phyloP scores from a whole-genome alignment of 2,797 vertebrate species.

The Crocidura indochinensis region DNA sequence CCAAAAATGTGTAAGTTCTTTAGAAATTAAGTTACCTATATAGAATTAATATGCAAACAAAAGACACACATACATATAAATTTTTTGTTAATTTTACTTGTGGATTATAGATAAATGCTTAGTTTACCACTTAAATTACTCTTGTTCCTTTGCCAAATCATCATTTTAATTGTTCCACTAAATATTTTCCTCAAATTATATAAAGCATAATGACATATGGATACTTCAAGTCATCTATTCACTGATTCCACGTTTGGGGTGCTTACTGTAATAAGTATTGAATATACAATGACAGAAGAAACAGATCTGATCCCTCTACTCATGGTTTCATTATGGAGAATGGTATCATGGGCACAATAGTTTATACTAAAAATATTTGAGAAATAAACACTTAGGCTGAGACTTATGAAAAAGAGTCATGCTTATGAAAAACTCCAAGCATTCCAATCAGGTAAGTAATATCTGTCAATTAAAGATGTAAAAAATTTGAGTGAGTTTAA shows the following conservation, averaged over 20 bases:
- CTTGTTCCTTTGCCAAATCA: no score
- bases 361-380: no score
- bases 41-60: neutral
- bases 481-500: neutral
- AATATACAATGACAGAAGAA: neutral
- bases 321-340: neutral
- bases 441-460: constrained; percentile 4
- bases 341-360: neutral
- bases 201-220: no score
- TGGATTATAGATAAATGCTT: constrained; percentile 42
- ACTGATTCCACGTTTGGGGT: constrained; percentile 58
- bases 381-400: neutral
- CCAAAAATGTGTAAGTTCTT: neutral
- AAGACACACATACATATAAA: neutral
- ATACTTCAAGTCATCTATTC: constrained; percentile 16
- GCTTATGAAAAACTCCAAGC: constrained; percentile 33
- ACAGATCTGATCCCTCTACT: neutral
- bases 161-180: no score
- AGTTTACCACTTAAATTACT: neutral
- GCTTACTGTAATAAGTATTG: neutral
- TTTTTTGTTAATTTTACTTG: constrained; percentile 40
- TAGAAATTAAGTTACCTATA: constrained; percentile 9
- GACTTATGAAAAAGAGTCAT: constrained; percentile 17
- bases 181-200: no score
- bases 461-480: constrained; percentile 39